Conservation (phyloP, 2,113 vertebrate species). For the Laticauda laticaudata region DNA sequence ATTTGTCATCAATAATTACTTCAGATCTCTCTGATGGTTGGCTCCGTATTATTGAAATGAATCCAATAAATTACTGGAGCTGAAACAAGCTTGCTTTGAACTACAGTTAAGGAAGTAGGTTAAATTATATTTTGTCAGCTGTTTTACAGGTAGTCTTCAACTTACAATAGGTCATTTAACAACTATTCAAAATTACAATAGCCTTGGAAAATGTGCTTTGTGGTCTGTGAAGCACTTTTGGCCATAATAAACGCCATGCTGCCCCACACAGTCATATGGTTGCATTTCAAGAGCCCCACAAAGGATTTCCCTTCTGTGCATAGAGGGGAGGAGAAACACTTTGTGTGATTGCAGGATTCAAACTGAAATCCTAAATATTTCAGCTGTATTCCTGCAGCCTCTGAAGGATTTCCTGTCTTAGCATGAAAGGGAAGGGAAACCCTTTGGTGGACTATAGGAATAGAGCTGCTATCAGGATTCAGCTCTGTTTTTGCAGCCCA, state of each 20-base stretch:
- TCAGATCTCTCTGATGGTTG: not conserved
- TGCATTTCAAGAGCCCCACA: too few relatives aligned
- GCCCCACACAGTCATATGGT: too few relatives aligned
- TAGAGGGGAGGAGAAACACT: too few relatives aligned
- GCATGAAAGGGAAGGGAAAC: too few relatives aligned
- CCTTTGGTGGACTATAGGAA: too few relatives aligned
- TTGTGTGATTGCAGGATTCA: too few relatives aligned
- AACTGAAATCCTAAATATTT: too few relatives aligned
- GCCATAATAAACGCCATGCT: not conserved
- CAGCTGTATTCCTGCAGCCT: too few relatives aligned
- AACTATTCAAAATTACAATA: not conserved
- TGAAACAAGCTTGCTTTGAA: not conserved
- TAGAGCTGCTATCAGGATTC: too few relatives aligned
- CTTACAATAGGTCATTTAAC: not conserved
- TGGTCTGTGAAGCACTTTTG: not conserved
- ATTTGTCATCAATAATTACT: not conserved
- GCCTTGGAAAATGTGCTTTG: not conserved
- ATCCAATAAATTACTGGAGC: not conserved
- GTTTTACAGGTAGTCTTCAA: not conserved
- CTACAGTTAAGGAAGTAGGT: not conserved
- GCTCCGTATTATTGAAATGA: not conserved
- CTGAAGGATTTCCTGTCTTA: too few relatives aligned
- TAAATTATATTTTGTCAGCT: not conserved
- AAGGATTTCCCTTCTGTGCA: too few relatives aligned
- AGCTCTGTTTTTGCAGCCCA: too few relatives aligned